These are phyloP conservation scores for Calliphora vicina DNA, from an alignment of 1,140 invertebrate species.

Conservation along the genomic window DNA sequence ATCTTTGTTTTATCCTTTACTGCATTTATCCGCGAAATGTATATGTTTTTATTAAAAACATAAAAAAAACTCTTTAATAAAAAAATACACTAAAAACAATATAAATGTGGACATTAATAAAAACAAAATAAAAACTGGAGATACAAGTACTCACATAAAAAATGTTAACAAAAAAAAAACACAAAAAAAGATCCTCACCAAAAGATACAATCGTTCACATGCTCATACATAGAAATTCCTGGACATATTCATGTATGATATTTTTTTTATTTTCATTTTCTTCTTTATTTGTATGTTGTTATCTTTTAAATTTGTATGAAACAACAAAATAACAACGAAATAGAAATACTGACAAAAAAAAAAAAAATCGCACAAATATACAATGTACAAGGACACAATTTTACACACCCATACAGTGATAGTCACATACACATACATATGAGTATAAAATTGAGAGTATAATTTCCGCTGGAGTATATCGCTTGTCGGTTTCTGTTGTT, in stretches of 20 bases:
- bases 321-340: not conserved
- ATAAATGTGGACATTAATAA: not conserved
- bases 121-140: not conserved
- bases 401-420: not conserved
- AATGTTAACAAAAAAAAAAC: not conserved
- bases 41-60: too few relatives aligned
- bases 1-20: not conserved
- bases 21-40: not conserved
- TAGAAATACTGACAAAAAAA: not conserved
- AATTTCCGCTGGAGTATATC: not conserved
- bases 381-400: not conserved
- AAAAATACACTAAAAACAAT: not conserved
- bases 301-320: constrained; percentile 2
- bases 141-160: not conserved
- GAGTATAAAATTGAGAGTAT: not conserved
- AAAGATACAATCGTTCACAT: not conserved
- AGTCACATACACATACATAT: not conserved
- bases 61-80: not conserved
- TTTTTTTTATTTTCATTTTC: not conserved
- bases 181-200: not conserved
- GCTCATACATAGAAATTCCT: not conserved
- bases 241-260: not conserved
- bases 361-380: not conserved
- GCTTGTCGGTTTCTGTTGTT: not conserved
- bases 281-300: not conserved